Evolutionary conservation across 2,113 vertebrate genomes (phyloP), one percentile per base, ranked within the genome.

Genomic region (Hypomesus transpacificus): DNA sequence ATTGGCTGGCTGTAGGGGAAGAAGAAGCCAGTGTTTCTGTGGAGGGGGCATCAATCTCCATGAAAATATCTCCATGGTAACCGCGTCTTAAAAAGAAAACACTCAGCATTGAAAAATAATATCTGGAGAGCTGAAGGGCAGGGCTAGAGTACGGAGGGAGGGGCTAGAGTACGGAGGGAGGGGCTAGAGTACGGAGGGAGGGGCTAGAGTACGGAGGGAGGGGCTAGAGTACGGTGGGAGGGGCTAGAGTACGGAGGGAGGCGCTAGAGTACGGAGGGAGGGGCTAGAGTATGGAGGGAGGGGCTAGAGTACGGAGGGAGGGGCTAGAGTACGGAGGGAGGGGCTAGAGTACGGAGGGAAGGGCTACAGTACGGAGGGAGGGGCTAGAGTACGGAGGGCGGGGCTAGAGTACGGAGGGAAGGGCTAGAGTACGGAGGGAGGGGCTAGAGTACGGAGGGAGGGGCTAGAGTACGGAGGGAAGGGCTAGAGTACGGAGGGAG

Each of bases 41-140:
- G 39, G 6, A 46, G 39, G 7, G 39, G 39, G 39, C 39, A 46
- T 46, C 7, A 46, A 6, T 34, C 31, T 34, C 31, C 31, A 6
- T 53, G 46, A 14, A 16, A 46, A 39, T 53, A 53, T 71, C n/a
- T 21, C n/a, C n/a, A 5, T 8, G 3, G 34, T 28, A n/a, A 50
- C 51, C 14, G 18, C 39, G 4, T 57, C 17, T 6, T 50, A 14
- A 57, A 66, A 52, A 31, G 17, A 31, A 66, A 50, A 14, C 7
- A 63, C 76, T 57, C 66, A 66, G 31, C 13, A 13, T 28, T 28
- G 51, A 22, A 69, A 66, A 66, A 46, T 66, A 0, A 61, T 20
- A 16, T 46, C 21, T 61, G 22, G 14, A 4, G 14, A 60, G 56
- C 28, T 74, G 7, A 6, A 39, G 6, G 34, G 34, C 34, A 8